A percentile compares a stretch with the other conserved stretches of the same genome.
Evolutionary conservation across 2,113 vertebrate species (phyloP).

Genomic region (Oncorhynchus tshawytscha): DNA sequence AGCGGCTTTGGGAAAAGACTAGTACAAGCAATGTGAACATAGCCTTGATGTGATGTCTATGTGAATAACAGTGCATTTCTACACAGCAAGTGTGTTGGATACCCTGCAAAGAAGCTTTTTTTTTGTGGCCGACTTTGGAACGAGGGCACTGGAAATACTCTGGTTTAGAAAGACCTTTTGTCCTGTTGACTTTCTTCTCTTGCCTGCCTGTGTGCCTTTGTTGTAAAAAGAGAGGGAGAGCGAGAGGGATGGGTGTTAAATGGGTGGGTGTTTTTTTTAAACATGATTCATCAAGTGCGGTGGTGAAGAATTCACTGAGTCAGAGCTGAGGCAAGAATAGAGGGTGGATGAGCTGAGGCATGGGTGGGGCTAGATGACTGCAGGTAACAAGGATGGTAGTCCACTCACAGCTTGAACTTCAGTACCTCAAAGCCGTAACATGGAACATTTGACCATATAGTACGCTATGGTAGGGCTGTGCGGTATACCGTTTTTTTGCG

Average conservation of each 20-base stretch:
- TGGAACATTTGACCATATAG: too few species aligned
- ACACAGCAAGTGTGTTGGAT: neutral
- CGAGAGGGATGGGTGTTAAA: neutral
- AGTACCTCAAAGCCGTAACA: too few species aligned
- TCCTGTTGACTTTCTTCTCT: neutral
- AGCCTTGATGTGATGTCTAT: neutral
- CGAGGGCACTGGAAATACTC: neutral
- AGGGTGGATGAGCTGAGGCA: neutral
- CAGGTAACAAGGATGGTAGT: neutral
- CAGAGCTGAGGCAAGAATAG: neutral
- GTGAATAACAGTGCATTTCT: neutral
- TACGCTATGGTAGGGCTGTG: too few species aligned
- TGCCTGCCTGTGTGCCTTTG: neutral
- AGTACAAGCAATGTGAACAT: too few species aligned
- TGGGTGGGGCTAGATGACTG: neutral
- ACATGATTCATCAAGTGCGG: neutral
- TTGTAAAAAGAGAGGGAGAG: neutral
- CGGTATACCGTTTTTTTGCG: too few species aligned
- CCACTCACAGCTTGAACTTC: too few species aligned
- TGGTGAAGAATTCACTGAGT: slow-evolving; percentile 3
- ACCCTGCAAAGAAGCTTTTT: neutral
- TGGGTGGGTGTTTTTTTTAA: too few species aligned
- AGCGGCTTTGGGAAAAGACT: too few species aligned
- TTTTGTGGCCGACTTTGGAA: neutral
- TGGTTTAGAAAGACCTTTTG: slow-evolving; percentile 1